These are phyloP conservation scores for Colinus virginianus DNA, from an alignment of 2,113 vertebrate genomes.

Conservation along the genomic window DNA sequence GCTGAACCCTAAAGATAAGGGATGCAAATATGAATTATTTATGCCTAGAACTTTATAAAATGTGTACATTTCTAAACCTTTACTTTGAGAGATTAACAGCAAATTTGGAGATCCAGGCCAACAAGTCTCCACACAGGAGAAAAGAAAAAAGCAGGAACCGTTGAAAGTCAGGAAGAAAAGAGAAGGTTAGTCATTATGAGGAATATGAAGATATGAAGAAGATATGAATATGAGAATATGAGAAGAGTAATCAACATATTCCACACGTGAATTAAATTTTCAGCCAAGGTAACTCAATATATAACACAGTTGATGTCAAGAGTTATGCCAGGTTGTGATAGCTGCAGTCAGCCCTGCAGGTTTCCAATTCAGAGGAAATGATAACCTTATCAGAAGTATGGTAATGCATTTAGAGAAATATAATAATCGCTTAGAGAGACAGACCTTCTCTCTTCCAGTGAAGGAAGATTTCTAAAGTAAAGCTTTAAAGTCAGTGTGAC, in stretches of 20 bases:
- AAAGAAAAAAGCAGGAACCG: not conserved
- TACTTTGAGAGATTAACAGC: not conserved
- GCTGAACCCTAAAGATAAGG: not conserved
- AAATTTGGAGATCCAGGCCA: not conserved
- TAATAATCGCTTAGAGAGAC: not conserved
- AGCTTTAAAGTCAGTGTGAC: accelerated
- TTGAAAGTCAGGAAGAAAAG: not conserved
- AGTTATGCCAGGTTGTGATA: not conserved
- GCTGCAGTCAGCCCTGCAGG: not conserved
- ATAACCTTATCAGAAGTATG: not conserved
- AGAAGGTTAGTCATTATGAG: not conserved
- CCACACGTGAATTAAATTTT: not conserved
- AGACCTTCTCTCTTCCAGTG: not conserved
- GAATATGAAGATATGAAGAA: too few species aligned
- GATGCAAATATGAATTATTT: not conserved
- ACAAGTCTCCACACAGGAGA: accelerated
- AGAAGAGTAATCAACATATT: not conserved
- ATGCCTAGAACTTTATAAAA: not conserved
- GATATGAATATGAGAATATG: not conserved
- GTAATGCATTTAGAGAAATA: not conserved
- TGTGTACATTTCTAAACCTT: not conserved
- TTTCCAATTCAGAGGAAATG: not conserved
- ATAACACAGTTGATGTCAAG: not conserved
- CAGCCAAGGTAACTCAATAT: not conserved
- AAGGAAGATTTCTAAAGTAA: not conserved